These are phyloP conservation scores for Heptranchias perlo DNA, from an alignment of 2,113 vertebrate species.

Conservation along the genomic window DNA sequence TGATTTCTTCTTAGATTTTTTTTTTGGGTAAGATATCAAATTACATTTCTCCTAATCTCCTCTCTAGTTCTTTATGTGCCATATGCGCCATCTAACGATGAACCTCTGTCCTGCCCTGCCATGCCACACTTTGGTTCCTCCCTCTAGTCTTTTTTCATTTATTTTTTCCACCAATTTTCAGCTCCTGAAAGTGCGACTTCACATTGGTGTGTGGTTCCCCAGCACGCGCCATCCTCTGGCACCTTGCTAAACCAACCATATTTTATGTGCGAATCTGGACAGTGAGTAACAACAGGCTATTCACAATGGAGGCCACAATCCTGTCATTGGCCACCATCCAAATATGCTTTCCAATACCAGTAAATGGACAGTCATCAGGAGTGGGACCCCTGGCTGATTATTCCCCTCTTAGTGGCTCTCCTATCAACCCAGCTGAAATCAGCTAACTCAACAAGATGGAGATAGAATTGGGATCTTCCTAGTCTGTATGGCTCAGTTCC, in stretches of 20 bases:
- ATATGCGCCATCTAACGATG: background rate
- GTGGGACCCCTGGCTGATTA: background rate
- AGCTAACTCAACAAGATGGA: background rate
- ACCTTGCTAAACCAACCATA: background rate
- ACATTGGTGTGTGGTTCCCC: background rate
- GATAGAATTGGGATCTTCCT: background rate
- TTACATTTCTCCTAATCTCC: background rate
- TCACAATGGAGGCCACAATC: background rate
- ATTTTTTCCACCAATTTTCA: background rate
- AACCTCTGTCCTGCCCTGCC: background rate
- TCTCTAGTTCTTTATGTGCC: background rate
- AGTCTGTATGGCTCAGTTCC: background rate
- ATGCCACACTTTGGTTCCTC: background rate
- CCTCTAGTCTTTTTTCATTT: background rate
- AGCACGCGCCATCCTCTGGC: background rate
- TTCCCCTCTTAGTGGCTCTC: background rate
- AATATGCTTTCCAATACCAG: background rate
- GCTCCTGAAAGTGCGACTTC: background rate
- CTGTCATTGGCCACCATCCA: background rate
- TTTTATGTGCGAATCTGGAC: background rate
- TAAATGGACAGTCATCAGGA: background rate
- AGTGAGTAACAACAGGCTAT: background rate
- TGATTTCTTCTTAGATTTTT: too few relatives aligned
- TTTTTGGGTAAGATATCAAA: too few relatives aligned
- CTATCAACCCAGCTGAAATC: background rate